Evolutionary conservation across 2,113 vertebrate species (phyloP).

Genomic region (Dasypus novemcinctus): DNA sequence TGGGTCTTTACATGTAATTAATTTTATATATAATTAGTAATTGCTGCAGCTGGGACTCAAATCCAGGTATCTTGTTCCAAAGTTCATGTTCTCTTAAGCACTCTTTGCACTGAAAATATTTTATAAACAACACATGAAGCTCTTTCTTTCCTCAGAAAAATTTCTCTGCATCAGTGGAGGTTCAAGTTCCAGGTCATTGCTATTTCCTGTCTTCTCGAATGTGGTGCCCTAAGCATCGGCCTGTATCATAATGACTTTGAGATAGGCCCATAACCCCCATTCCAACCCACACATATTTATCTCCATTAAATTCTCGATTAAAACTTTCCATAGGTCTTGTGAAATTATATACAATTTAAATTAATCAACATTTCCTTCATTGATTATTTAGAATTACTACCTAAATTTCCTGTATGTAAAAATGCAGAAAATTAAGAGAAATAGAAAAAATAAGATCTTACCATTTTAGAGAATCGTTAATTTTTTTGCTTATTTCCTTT

Average conservation of each 20-base stretch:
- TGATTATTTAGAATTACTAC: conserved; percentile 6
- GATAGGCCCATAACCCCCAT: background rate
- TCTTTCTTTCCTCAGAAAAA: background rate
- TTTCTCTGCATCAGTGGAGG: background rate
- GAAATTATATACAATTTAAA: background rate
- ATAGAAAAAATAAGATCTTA: background rate
- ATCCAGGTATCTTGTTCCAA: background rate
- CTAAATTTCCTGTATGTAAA: background rate
- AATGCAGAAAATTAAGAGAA: conserved; percentile 3
- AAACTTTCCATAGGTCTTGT: background rate
- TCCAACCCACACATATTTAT: background rate
- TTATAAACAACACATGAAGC: background rate
- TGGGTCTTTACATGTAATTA: background rate
- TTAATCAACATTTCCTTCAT: conserved; percentile 29
- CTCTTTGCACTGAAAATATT: background rate
- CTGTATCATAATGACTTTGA: background rate
- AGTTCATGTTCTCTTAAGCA: background rate
- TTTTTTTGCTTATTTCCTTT: background rate
- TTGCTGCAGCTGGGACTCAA: background rate
- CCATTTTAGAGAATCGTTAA: background rate
- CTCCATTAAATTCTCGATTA: background rate
- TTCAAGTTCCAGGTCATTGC: background rate
- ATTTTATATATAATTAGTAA: background rate
- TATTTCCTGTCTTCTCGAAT: background rate
- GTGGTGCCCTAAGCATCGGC: background rate